Conservation (phyloP, 2,113 vertebrate species). For the Castor canadensis region DNA sequence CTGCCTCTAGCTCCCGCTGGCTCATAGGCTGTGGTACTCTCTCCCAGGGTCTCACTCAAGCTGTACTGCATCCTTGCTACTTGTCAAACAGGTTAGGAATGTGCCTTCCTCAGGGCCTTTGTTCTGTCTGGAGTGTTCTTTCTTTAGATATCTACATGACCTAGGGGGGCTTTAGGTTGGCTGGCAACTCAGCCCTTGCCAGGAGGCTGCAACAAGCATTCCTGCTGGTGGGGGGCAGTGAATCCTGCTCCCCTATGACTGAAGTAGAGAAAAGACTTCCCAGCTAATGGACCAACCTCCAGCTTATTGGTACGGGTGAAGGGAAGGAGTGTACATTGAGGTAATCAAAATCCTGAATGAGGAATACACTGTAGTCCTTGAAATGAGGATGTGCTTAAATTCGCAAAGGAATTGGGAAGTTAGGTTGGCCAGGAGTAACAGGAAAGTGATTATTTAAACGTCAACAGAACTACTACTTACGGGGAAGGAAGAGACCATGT, state of each 20-base stretch:
- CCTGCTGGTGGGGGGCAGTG: background rate
- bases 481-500: background rate
- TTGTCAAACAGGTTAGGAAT: background rate
- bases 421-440: background rate
- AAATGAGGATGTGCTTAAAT: background rate
- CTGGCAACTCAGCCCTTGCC: background rate
- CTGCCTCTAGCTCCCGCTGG: background rate
- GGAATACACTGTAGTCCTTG: background rate
- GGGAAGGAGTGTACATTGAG: background rate
- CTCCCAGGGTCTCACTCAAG: background rate
- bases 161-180: background rate
- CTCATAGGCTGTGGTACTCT: background rate
- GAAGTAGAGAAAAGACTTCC: background rate
- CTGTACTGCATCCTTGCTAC: background rate
- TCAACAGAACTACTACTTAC: background rate
- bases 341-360: background rate
- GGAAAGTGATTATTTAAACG: background rate
- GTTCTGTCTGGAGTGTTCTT: conserved; percentile 1
- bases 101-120: background rate
- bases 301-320: background rate
- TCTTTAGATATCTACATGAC: background rate
- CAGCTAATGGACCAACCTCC: background rate
- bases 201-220: background rate
- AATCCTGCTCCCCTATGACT: background rate
- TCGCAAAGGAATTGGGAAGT: background rate